A percentile compares a stretch with the other conserved stretches of the same genome.
phyloP scores from a whole-genome alignment of 64 coral and sea anemone genomes.

The Acropora tenuis region DNA sequence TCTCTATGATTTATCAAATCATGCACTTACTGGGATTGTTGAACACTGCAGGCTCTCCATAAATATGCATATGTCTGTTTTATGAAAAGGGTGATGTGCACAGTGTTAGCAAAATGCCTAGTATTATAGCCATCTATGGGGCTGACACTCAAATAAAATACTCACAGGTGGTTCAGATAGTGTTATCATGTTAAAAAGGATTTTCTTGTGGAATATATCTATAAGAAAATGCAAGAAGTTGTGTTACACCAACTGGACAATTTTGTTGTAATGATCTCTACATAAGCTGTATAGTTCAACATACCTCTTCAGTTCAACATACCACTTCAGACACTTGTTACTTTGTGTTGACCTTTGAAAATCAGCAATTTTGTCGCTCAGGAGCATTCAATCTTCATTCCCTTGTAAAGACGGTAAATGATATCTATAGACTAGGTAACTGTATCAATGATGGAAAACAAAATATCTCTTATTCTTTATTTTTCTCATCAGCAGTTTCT shows the following conservation, averaged over 20 bases:
- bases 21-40: conserved; percentile 65
- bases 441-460: conserved; percentile 55
- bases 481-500: conserved; percentile 51
- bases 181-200: conserved; percentile 65
- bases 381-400: conserved; percentile 65
- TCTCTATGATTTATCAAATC: conserved; percentile 19
- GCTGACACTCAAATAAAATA: conserved; percentile 58
- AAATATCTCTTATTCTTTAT: conserved; percentile 71
- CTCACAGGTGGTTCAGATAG: conserved; percentile 48
- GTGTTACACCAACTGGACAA: conserved; percentile 67
- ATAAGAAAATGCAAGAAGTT: conserved; percentile 56
- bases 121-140: conserved; percentile 51
- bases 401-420: conserved; percentile 47
- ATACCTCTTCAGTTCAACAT: conserved; percentile 28
- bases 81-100: conserved; percentile 59
- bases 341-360: conserved; percentile 52
- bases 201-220: conserved; percentile 44
- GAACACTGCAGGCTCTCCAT: conserved; percentile 56
- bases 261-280: conserved; percentile 53
- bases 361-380: conserved; percentile 55
- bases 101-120: conserved; percentile 56
- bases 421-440: conserved; percentile 57
- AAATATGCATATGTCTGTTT: conserved; percentile 67
- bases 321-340: conserved; percentile 44
- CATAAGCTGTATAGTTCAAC: conserved; percentile 68